Percentiles rank a stretch among this genome's conserved stretches.
Evolutionary conservation across 1,140 invertebrate genomes (phyloP).

Genomic region (Drosophila subobscura): DNA sequence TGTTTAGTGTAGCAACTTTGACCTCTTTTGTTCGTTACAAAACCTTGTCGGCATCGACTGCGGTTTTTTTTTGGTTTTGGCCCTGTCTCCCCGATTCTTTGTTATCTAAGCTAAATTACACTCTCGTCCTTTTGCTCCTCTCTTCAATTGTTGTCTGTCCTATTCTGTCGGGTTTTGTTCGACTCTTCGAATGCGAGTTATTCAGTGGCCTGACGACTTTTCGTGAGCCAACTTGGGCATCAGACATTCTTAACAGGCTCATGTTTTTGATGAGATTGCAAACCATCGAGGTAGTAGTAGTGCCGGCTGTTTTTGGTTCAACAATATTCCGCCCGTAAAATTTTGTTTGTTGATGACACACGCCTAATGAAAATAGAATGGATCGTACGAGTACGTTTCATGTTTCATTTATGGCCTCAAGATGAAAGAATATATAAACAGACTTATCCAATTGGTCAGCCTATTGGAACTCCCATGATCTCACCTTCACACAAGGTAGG

Average conservation of each 20-base stretch:
- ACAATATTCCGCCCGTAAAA: too few relatives aligned
- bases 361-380: too few relatives aligned
- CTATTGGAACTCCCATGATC: constrained; percentile 1
- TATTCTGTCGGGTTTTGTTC: constrained; percentile 13
- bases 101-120: constrained; percentile 63
- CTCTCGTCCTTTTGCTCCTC: constrained; percentile 14
- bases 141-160: constrained; percentile 18
- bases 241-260: background rate
- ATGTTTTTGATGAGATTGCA: constrained; percentile 21
- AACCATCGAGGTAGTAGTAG: too few relatives aligned
- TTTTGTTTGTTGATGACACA: too few relatives aligned
- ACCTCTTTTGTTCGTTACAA: constrained; percentile 71
- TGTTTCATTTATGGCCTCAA: constrained; percentile 21
- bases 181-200: constrained; percentile 11
- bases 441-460: constrained; percentile 39
- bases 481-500: background rate
- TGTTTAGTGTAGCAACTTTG: constrained; percentile 73
- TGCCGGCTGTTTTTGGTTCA: too few relatives aligned
- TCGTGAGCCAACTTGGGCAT: constrained; percentile 9
- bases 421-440: constrained; percentile 32
- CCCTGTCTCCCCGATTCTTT: constrained; percentile 19
- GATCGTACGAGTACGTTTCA: background rate
- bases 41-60: constrained; percentile 52
- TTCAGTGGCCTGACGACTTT: constrained; percentile 31
- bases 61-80: constrained; percentile 43